Evolutionary conservation across 2,888 invertebrate species (phyloP).

Genomic region (Ornithoptera alexandrae): DNA sequence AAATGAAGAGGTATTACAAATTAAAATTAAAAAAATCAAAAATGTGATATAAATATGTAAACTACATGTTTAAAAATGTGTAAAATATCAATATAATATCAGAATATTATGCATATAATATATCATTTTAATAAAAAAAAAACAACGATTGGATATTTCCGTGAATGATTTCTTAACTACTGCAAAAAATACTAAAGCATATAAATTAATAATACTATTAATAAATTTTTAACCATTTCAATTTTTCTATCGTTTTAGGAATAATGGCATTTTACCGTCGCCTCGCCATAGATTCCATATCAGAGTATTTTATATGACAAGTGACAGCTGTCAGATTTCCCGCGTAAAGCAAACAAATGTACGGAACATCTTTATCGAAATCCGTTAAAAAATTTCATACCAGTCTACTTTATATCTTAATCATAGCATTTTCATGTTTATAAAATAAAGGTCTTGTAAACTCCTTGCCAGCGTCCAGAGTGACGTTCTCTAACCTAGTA

Average conservation of each 20-base stretch:
- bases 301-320: slow-evolving; percentile 44
- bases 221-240: not conserved
- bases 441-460: too few species aligned
- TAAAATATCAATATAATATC: too few species aligned
- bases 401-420: not conserved
- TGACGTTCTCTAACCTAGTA: not conserved
- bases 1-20: too few species aligned
- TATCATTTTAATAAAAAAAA: too few species aligned
- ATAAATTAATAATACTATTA: not conserved
- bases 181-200: not conserved
- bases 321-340: slow-evolving; percentile 62
- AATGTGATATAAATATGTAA: too few species aligned
- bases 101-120: too few species aligned
- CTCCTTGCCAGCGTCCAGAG: too few species aligned
- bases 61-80: too few species aligned
- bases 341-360: slow-evolving; percentile 35
- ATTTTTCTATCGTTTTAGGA: slow-evolving; percentile 1
- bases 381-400: not conserved
- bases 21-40: too few species aligned
- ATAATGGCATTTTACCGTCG: slow-evolving; percentile 15
- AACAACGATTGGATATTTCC: too few species aligned
- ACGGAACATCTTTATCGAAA: slow-evolving; percentile 13
- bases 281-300: slow-evolving; percentile 38
- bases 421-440: too few species aligned
- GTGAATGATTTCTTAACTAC: too few species aligned